phyloP scores from a whole-genome alignment of 2,888 invertebrate species.

The Resseliella maxima region DNA sequence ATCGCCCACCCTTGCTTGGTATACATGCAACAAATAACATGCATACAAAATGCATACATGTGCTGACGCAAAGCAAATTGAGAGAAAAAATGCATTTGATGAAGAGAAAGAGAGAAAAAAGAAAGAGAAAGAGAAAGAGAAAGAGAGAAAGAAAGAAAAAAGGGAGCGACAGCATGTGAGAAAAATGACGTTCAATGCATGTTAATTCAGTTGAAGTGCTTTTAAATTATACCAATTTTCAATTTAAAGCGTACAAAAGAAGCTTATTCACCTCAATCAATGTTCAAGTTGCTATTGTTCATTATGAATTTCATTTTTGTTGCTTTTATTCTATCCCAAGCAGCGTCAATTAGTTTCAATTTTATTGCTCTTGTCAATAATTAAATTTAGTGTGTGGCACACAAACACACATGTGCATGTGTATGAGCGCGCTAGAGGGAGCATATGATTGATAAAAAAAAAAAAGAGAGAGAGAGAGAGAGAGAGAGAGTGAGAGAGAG shows the following conservation, averaged over 20 bases:
- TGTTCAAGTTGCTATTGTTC: background rate
- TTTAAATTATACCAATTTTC: constrained; percentile 39
- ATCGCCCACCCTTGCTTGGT: no score
- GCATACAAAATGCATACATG: background rate
- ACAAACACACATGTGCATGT: no score
- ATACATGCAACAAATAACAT: background rate
- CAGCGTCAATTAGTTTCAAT: background rate
- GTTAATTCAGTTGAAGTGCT: constrained; percentile 45
- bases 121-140: background rate
- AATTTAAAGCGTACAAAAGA: constrained; percentile 3
- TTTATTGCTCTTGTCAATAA: constrained; percentile 31
- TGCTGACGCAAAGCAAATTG: no score
- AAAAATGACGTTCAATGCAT: background rate
- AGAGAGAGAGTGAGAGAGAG: no score
- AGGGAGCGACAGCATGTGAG: no score
- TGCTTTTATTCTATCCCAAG: background rate
- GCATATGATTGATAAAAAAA: no score
- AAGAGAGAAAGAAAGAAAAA: background rate
- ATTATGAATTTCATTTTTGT: constrained; percentile 10
- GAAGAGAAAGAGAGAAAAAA: background rate
- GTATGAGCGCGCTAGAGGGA: no score
- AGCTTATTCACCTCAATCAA: constrained; percentile 44
- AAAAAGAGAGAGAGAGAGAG: no score
- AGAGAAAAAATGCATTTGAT: no score
- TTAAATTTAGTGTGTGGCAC: constrained; percentile 2